Percentiles rank a stretch among this genome's conserved stretches.
Evolutionary conservation across 2,888 invertebrate genomes (phyloP).

Genomic region (Orthonychiurus folsomi): DNA sequence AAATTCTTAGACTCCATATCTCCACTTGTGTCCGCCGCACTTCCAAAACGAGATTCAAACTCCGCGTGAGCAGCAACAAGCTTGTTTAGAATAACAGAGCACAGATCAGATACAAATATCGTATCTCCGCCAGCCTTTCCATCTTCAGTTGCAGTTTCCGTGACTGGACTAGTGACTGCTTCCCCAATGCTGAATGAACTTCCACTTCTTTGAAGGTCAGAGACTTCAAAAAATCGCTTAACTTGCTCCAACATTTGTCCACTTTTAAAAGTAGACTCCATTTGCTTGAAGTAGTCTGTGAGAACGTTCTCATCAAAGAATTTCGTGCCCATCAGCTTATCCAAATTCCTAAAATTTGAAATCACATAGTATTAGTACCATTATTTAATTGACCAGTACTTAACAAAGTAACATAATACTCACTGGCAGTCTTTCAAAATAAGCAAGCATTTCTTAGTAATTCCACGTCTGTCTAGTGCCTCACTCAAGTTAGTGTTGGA

Average conservation of each 20-base stretch:
- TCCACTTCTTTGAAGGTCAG: constrained; percentile 5
- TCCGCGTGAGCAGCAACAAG: constrained; percentile 35
- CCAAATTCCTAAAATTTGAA: constrained; percentile 55
- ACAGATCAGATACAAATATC: constrained; percentile 30
- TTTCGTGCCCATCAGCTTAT: constrained; percentile 72
- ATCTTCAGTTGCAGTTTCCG: background rate
- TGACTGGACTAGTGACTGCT: background rate
- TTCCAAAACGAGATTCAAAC: constrained; percentile 36
- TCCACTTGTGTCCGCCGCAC: constrained; percentile 6
- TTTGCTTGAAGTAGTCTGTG: constrained; percentile 34
- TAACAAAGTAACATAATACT: constrained; percentile 7
- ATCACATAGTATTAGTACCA: too few relatives aligned
- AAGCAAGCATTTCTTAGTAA: constrained; percentile 33
- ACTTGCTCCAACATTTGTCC: constrained; percentile 63
- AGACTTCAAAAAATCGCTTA: constrained; percentile 43
- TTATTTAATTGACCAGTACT: background rate
- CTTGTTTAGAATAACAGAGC: constrained; percentile 37
- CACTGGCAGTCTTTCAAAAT: constrained; percentile 40
- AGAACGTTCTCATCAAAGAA: constrained; percentile 63
- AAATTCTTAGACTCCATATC: background rate
- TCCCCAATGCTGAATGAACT: background rate
- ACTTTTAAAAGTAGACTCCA: constrained; percentile 32
- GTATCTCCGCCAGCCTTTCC: constrained; percentile 6
- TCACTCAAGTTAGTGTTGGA: constrained; percentile 20
- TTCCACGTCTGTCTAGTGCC: constrained; percentile 30